Base-by-base conservation (phyloP, 2,888 invertebrate species). In the Helobdella robusta region DNA sequence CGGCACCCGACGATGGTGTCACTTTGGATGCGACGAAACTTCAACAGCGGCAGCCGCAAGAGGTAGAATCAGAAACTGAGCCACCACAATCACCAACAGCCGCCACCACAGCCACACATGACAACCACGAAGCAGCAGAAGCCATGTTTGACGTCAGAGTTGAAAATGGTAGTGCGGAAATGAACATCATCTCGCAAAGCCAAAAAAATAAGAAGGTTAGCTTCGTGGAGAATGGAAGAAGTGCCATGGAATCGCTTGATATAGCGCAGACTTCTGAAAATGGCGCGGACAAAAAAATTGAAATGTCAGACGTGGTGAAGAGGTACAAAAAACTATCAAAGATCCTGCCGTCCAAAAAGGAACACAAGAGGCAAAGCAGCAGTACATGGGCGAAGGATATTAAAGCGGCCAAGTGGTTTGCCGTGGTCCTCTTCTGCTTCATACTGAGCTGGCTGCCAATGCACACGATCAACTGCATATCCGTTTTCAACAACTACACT, bases 371-470 rank as follows among this genome's bases (percentile, higher is more conserved):
- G 15, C 5, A 28, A 1, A 32, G 56, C 28, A 40, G 44, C 44
- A 56, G 56, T 28, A 56, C 36, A 18, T 63, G 40, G 48, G 48
- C 35, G 11, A 64, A 63, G 30, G 65, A 68, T 15, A 66, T 54
- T n/a, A 73, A 74, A 67, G 77, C 77, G 1, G 77, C 76, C 8
- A 77, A 77, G 65, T 74, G 74, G 54, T 71, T 78, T 15, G 75
- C 75, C 3, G 67, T 75, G 11, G 74, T 78, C 23, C 74, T 77
- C 20, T 68, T 74, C 5, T 65, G 76, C 8, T 78, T 78, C 69
- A 75, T 74, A 4, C 34, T 76, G 5, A 75, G 75, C 68, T 78
- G 78, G 78, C 70, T 78, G 58, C 78, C 78, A 1, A 68, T 78
- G 8, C 76, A 78, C 66, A 73, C 75, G 59, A 69, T 75, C 54